phyloP scores from a whole-genome alignment of 2,113 vertebrate genomes.

The Scartelaos histophorus region DNA sequence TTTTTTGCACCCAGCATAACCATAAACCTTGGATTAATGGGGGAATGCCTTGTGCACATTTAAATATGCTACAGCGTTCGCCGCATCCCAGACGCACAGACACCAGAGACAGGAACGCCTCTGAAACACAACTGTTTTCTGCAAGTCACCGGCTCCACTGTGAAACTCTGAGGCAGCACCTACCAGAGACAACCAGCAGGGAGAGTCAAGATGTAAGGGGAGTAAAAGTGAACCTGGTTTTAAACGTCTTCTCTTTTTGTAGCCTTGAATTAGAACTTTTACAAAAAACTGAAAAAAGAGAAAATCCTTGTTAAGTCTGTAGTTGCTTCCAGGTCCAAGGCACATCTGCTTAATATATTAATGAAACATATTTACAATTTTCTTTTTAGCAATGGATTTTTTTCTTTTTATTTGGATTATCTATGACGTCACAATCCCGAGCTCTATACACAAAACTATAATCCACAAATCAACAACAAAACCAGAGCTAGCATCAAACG shows the following conservation, averaged over 20 bases:
- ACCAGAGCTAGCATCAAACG: background rate
- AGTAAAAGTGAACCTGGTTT: background rate
- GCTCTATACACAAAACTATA: too few relatives aligned
- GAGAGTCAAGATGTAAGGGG: background rate
- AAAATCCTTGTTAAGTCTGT: too few relatives aligned
- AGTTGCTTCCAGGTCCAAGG: too few relatives aligned
- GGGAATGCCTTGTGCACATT: constrained; percentile 44
- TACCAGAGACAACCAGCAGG: background rate
- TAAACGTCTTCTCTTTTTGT: background rate
- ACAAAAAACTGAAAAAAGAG: too few relatives aligned
- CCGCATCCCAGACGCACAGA: constrained; percentile 7
- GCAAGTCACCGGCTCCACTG: background rate
- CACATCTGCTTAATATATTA: too few relatives aligned
- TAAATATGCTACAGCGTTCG: constrained; percentile 45
- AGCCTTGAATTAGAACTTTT: background rate
- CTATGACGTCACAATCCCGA: too few relatives aligned
- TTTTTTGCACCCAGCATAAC: constrained; percentile 56
- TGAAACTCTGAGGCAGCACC: background rate
- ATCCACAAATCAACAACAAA: background rate
- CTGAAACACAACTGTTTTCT: constrained; percentile 1
- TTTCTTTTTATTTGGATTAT: too few relatives aligned
- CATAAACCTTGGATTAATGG: constrained; percentile 70
- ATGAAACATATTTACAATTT: too few relatives aligned
- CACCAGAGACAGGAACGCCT: constrained; percentile 7
- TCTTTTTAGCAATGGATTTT: too few relatives aligned